Percentiles rank a stretch among this genome's conserved stretches.
phyloP scores from a whole-genome alignment of 1,140 invertebrate species.

The Idris sp. region DNA sequence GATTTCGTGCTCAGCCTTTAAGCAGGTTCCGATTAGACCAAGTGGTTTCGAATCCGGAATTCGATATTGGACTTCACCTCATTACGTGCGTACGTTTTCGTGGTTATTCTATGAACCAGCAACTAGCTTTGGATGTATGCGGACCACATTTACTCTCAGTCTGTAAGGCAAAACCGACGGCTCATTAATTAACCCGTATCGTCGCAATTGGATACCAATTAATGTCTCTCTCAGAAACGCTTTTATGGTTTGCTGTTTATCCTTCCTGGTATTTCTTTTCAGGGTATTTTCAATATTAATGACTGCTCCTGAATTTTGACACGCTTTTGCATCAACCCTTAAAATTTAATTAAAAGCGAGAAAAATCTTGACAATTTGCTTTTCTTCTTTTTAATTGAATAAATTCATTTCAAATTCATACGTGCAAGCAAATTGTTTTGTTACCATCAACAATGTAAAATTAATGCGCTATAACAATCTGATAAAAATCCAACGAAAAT shows the following conservation, averaged over 20 bases:
- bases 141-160: constrained; percentile 11
- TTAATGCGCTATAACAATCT: too few species aligned
- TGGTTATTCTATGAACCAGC: constrained; percentile 26
- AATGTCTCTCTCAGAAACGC: constrained; percentile 32
- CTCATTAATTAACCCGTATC: constrained; percentile 54
- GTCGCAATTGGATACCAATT: constrained; percentile 44
- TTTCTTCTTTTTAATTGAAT: too few species aligned
- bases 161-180: constrained; percentile 26
- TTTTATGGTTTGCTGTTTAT: constrained; percentile 22
- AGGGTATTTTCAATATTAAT: constrained; percentile 5
- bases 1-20: constrained; percentile 68
- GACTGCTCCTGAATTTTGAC: neutral
- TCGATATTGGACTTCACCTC: constrained; percentile 64
- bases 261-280: neutral
- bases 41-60: constrained; percentile 69
- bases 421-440: too few species aligned
- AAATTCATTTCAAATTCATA: too few species aligned
- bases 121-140: constrained; percentile 2
- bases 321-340: too few species aligned
- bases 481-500: too few species aligned
- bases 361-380: too few species aligned
- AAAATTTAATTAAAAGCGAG: too few species aligned
- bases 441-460: too few species aligned
- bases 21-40: constrained; percentile 70
- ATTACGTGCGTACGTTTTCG: constrained; percentile 58